These are phyloP conservation scores for Catharus minimus DNA, from an alignment of 2,113 vertebrate species.

Conservation along the genomic window DNA sequence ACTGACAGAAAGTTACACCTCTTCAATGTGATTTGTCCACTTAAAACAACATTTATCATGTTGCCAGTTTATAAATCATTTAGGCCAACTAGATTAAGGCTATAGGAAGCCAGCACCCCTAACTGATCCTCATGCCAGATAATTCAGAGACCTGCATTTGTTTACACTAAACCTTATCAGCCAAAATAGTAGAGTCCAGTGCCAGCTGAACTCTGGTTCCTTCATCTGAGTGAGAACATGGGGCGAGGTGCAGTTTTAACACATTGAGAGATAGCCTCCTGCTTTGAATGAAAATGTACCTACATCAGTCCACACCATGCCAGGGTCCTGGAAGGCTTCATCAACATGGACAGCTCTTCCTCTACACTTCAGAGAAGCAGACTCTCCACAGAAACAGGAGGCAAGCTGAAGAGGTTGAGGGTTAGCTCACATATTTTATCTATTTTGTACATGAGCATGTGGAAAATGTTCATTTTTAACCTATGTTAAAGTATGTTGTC, in stretches of 20 bases:
- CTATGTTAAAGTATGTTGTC: background rate
- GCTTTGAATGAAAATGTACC: background rate
- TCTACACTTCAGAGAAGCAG: background rate
- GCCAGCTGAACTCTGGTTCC: background rate
- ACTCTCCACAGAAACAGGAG: background rate
- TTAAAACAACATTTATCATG: constrained; percentile 77
- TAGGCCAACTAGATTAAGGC: constrained; percentile 77
- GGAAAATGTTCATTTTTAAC: background rate
- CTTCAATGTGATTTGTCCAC: constrained; percentile 66
- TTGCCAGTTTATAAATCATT: constrained; percentile 79
- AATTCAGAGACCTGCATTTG: constrained; percentile 67
- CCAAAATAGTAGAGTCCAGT: background rate
- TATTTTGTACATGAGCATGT: background rate
- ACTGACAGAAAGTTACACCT: constrained; percentile 72
- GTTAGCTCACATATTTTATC: background rate
- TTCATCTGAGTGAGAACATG: background rate
- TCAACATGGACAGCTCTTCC: background rate
- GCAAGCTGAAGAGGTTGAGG: background rate
- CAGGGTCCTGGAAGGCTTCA: background rate
- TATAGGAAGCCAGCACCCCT: constrained; percentile 63
- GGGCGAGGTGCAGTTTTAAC: background rate
- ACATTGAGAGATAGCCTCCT: background rate
- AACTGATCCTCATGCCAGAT: constrained; percentile 57
- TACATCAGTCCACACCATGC: background rate
- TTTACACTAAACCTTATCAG: constrained; percentile 47